Percentiles rank a stretch among this genome's conserved stretches.
These are phyloP conservation scores for Chaetodon auriga DNA, from an alignment of 2,113 vertebrate genomes.

Conservation along the genomic window DNA sequence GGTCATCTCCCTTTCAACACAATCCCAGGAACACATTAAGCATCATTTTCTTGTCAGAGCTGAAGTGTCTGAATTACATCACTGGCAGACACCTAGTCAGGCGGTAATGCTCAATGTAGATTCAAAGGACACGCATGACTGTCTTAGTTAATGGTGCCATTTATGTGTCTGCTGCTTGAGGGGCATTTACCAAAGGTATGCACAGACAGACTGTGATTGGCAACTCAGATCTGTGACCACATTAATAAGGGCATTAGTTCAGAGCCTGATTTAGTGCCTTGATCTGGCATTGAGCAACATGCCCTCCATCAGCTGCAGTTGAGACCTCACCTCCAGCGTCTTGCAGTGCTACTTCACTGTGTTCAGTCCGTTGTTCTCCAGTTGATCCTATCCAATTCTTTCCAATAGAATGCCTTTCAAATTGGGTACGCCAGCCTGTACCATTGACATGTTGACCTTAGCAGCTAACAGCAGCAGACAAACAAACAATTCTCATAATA, in stretches of 20 bases:
- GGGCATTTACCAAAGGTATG: conserved; percentile 70
- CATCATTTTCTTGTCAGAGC: conserved; percentile 81
- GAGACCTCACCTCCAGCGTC: conserved; percentile 49
- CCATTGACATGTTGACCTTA: conserved; percentile 76
- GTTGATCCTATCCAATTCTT: conserved; percentile 59
- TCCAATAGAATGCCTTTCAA: conserved; percentile 66
- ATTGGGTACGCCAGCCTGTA: conserved; percentile 57
- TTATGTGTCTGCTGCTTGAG: conserved; percentile 73
- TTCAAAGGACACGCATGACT: conserved; percentile 76
- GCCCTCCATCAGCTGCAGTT: conserved; percentile 31
- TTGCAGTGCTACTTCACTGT: conserved; percentile 33
- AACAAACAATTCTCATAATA: conserved; percentile 78
- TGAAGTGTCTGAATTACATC: conserved; percentile 81
- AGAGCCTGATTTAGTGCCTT: conserved; percentile 26
- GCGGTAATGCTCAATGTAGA: conserved; percentile 60
- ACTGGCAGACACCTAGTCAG: conserved; percentile 62
- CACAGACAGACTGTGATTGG: conserved; percentile 35
- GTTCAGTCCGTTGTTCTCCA: conserved; percentile 36
- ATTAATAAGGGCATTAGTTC: conserved; percentile 52
- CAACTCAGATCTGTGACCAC: conserved; percentile 47
- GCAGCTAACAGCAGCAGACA: conserved; percentile 70
- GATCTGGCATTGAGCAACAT: conserved; percentile 36
- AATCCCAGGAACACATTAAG: conserved; percentile 69
- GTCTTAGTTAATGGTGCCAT: conserved; percentile 80
- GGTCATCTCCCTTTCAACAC: conserved; percentile 75